A percentile compares a stretch with the other conserved stretches of the same genome.
Conservation (phyloP, 1,140 invertebrate genomes). For the Papilio glaucus region DNA sequence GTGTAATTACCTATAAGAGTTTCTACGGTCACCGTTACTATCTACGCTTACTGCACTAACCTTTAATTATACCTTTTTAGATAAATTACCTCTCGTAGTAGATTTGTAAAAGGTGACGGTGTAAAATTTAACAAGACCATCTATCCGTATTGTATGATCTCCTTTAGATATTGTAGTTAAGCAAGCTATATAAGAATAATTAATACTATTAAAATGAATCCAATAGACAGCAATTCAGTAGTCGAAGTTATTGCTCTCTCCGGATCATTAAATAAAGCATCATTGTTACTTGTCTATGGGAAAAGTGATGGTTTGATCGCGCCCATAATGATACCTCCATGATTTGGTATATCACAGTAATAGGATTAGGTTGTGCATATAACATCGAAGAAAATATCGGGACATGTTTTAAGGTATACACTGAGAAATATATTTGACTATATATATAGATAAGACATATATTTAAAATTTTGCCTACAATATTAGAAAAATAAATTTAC, state of each 20-base stretch:
- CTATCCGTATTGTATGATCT: not conserved
- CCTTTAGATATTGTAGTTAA: not conserved
- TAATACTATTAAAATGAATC: conserved; percentile 24
- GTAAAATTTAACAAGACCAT: not conserved
- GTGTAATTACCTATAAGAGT: too few relatives aligned
- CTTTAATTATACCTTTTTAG: too few relatives aligned
- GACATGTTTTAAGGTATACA: too few relatives aligned
- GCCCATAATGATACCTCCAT: conserved; percentile 53
- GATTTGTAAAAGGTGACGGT: too few relatives aligned
- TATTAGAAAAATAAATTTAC: too few relatives aligned
- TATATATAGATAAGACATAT: too few relatives aligned
- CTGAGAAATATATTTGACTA: too few relatives aligned
- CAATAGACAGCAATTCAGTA: conserved; percentile 41
- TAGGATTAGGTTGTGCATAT: conserved; percentile 39
- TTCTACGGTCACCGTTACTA: too few relatives aligned
- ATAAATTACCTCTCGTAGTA: too few relatives aligned
- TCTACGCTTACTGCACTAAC: too few relatives aligned
- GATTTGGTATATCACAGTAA: conserved; percentile 61
- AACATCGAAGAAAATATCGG: not conserved
- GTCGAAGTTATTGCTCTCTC: conserved; percentile 44
- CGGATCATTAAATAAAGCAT: conserved; percentile 58
- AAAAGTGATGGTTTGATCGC: conserved; percentile 58
- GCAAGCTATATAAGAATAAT: conserved; percentile 2
- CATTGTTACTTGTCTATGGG: conserved; percentile 53
- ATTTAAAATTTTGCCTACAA: too few relatives aligned